Conservation (phyloP, 2,888 invertebrate genomes). For the Mantis religiosa region DNA sequence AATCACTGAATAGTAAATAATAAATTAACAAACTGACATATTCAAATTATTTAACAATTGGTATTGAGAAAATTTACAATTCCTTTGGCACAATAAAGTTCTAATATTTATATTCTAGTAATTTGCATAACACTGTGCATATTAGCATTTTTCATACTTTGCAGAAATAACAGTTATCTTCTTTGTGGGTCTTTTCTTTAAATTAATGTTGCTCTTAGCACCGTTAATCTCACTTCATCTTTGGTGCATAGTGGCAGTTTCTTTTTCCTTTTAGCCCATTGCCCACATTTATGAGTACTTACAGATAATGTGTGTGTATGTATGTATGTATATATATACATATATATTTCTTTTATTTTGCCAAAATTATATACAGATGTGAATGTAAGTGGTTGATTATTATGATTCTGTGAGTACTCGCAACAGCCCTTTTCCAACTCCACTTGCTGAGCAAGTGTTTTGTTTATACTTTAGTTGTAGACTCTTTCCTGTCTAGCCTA, state of each 20-base stretch:
- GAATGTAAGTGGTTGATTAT: neutral
- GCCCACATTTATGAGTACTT: neutral
- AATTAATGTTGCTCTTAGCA: neutral
- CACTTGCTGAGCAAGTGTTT: neutral
- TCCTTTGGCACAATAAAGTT: neutral
- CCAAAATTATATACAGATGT: no score
- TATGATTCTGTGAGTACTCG: neutral
- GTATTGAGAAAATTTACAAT: neutral
- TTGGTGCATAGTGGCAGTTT: constrained; percentile 15
- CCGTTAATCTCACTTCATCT: neutral
- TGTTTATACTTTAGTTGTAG: neutral
- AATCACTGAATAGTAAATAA: no score
- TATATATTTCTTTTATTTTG: neutral
- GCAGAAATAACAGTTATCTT: neutral
- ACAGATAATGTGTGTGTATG: neutral
- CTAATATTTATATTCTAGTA: neutral
- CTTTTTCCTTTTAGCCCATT: neutral
- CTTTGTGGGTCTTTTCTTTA: neutral
- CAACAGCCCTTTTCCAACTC: neutral
- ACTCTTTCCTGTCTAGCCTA: neutral
- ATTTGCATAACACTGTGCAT: constrained; percentile 9
- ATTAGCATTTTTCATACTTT: neutral
- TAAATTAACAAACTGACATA: no score
- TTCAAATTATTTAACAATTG: neutral
- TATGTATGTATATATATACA: neutral